Base-by-base conservation (phyloP, 1,140 invertebrate genomes). In the Lysiphlebus fabarum region DNA sequence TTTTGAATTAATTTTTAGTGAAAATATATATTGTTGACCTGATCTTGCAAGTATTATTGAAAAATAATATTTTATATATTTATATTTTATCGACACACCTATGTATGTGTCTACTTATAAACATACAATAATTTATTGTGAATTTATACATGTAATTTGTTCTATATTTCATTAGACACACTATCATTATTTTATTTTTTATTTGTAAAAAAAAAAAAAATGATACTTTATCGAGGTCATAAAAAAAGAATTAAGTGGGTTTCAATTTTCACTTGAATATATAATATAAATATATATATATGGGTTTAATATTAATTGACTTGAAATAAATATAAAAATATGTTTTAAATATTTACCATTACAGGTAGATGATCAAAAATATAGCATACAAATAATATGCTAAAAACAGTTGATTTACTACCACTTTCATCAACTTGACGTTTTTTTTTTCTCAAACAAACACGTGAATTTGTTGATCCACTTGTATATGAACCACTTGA, bases 341-440 rank as follows among this genome's bases (percentile, higher is more conserved):
- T 33, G 11, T 9, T 37, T n/a, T 42, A 7, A 47, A 41, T 56
- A 62, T 62, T 83, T 65, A 84, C 82, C 78, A 84, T 59, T 38
- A 81, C 69, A 1, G 82, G 82, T 6, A 83, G 63, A 61, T 82
- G 81, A 62, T 84, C 78, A 43, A 82, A 72, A 34, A 76, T 56
- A 66, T 82, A 82, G 60, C 77, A 80, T 10, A 82, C 72, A 42
- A 78, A 73, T 8, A 81, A 70, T 10, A 82, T 73, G 44, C 77
- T 77, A 59, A 77, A 73, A 7, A 80, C 77, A 0, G 81, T 80
- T 0, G 78, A 66, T 70, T 74, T 79, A 34, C 81, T 75, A 37
- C 74, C 72, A 62, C 73, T 58, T 62, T 74, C 67, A 61, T 72
- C 66, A 37, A 71, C 65, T 37, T 67, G 62, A 9, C 72, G 48